Conservation (phyloP, 2,888 invertebrate species). For the Tipula vernalis region DNA sequence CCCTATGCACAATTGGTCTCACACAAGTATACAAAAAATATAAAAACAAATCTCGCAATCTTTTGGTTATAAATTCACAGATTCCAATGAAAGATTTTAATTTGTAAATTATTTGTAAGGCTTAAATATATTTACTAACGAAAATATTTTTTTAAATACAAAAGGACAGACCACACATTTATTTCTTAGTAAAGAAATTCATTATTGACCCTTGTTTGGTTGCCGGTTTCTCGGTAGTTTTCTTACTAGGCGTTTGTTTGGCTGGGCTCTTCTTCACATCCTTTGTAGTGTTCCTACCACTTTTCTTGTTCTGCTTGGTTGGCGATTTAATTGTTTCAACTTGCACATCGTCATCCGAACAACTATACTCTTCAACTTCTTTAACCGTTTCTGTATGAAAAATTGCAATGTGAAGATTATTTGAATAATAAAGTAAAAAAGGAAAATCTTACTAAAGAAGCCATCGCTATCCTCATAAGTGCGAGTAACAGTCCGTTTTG, state of each 20-base stretch:
- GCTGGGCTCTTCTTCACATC: not conserved
- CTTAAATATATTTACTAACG: not conserved
- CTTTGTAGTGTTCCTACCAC: not conserved
- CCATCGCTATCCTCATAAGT: not conserved
- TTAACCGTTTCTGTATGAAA: not conserved
- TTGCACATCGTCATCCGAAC: not conserved
- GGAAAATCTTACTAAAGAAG: not conserved
- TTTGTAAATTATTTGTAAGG: too few species aligned
- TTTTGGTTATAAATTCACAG: too few species aligned
- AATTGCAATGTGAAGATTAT: not conserved
- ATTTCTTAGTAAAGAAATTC: conserved; percentile 6
- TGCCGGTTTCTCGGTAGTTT: not conserved
- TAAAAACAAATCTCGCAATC: too few species aligned
- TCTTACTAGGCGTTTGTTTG: not conserved
- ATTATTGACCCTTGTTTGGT: conserved; percentile 7
- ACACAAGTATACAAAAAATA: too few species aligned
- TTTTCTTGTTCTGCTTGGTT: not conserved
- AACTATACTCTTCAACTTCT: not conserved
- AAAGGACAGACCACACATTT: not conserved
- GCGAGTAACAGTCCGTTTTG: not conserved
- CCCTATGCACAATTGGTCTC: not conserved
- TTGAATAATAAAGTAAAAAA: not conserved
- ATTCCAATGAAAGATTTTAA: too few species aligned
- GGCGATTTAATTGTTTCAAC: not conserved
- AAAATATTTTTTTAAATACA: not conserved